phyloP scores from a whole-genome alignment of 2,113 vertebrate genomes.

The Uropsilus gracilis region DNA sequence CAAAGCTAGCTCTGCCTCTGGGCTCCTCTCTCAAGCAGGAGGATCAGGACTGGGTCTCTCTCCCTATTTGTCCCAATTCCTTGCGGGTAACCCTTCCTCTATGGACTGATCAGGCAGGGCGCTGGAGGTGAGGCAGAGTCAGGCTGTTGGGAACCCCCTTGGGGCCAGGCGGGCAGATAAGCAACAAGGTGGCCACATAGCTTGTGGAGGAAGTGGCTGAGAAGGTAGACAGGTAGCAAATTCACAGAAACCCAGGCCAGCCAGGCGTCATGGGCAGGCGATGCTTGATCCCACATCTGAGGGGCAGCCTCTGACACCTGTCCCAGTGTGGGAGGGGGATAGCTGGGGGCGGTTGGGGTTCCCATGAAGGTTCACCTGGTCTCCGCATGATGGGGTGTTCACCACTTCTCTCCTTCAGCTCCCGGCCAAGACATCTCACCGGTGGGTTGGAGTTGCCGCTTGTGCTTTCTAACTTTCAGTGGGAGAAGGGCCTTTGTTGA shows the following conservation, averaged over 20 bases:
- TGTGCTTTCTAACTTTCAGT: background rate
- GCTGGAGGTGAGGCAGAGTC: background rate
- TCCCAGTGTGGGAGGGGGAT: background rate
- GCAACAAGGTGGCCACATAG: background rate
- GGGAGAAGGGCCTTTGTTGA: background rate
- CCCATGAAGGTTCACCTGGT: background rate
- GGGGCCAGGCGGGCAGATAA: background rate
- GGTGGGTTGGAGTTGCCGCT: background rate
- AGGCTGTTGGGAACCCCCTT: background rate
- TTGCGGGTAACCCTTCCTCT: background rate
- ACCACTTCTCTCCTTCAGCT: background rate
- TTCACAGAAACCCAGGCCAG: background rate
- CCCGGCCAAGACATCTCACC: no score
- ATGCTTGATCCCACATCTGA: constrained; percentile 52
- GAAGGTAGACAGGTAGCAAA: constrained; percentile 58
- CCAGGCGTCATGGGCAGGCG: background rate
- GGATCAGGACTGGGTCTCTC: background rate
- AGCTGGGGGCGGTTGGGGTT: background rate
- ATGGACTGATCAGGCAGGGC: no score
- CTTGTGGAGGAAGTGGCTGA: constrained; percentile 61
- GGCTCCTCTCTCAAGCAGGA: background rate
- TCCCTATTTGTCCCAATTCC: background rate
- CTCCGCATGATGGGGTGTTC: background rate
- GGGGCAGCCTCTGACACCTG: constrained; percentile 1
- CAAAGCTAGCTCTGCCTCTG: background rate